Base-by-base conservation (phyloP, 2,888 invertebrate species). In the Sesamia inferens region DNA sequence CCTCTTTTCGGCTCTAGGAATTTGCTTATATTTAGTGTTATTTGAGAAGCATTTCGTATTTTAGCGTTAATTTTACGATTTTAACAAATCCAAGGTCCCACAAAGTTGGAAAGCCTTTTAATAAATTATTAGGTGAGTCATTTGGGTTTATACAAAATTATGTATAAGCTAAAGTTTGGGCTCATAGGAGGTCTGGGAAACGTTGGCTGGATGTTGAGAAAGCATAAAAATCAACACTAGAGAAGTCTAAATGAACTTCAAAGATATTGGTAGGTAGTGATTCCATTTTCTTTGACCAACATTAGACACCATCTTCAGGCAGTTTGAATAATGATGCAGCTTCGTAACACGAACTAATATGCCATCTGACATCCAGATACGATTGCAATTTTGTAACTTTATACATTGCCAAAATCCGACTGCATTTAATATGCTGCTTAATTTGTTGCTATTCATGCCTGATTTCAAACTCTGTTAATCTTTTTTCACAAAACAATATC, bases 11-110 rank as follows among this genome's bases (percentile, higher is more conserved):
- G 81, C 84, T 85, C 84, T 79, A 79, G 88, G 84, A 88, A 87
- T 89, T 88, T 90, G 87, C 92, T 89, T 91, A 90, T 90, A 90
- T 91, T 90, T 84, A 81, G 76, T 80, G 81, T 87, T 87, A 86
- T 88, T 86, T 83, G 81, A 85, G 81, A 81, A 79, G 75, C 80
- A 78, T 83, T 79, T 77, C 88, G 88, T 81, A 85, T 78, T 81
- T 85, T 59, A 75, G 86, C 57, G 75, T 87, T 74, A 77, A 80
- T 83, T 85, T 81, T 76, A 83, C 72, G 78, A 79, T 77, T 85
- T 39, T 57, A 74, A 66, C 66, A 78, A 85, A 85, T 69, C 66
- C 74, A 78, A 74, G 55, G 80, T 71, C 68, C 51, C 66, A 16
- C 64, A 78, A 69, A 76, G 64, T 79, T 79, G 55, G 76, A 55